These are phyloP conservation scores for Pedetes capensis DNA, from an alignment of 2,113 vertebrate genomes.

Conservation along the genomic window DNA sequence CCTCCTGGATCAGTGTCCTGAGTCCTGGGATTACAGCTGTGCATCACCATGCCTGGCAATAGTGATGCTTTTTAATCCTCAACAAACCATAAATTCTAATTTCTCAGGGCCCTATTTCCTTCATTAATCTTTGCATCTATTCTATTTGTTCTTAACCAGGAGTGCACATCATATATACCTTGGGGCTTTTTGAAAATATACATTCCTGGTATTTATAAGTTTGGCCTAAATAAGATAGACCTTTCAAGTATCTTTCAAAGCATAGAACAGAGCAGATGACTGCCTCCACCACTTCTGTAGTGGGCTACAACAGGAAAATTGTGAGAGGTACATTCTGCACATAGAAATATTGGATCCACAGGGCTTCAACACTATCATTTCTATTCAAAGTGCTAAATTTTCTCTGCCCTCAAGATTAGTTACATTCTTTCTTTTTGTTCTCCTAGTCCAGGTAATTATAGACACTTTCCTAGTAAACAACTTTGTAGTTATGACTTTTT, in stretches of 20 bases:
- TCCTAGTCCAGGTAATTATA: background rate
- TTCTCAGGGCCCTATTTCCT: background rate
- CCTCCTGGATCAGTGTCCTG: no score
- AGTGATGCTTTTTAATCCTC: no score
- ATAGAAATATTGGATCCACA: background rate
- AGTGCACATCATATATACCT: background rate
- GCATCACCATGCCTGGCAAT: no score
- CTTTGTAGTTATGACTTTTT: background rate
- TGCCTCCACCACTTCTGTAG: background rate
- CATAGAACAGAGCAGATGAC: background rate
- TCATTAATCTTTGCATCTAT: background rate
- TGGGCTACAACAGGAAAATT: background rate
- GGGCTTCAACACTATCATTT: background rate
- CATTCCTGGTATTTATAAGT: background rate
- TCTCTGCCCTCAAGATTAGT: background rate
- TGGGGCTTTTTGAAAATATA: background rate
- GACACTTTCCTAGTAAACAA: background rate
- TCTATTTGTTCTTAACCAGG: background rate
- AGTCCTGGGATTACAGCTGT: no score
- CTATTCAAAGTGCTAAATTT: background rate
- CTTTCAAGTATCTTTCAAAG: background rate
- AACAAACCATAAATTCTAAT: background rate
- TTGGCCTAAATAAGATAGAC: background rate
- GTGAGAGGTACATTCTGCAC: background rate
- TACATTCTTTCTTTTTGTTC: background rate